Evolutionary conservation across 1,140 invertebrate genomes (phyloP).

Genomic region (Trachymyrmex cornetzi): DNA sequence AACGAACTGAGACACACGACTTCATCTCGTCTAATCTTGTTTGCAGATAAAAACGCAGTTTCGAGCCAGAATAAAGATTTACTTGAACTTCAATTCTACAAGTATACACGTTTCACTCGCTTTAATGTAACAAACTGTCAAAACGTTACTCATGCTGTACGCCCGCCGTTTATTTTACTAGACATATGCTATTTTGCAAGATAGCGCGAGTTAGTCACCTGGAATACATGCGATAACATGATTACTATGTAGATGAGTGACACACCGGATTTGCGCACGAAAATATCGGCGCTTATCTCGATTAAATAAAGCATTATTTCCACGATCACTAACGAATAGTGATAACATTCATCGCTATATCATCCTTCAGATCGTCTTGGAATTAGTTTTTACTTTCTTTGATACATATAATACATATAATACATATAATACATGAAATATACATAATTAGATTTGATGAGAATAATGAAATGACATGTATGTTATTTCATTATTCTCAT

Average conservation of each 20-base stretch:
- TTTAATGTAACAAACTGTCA: conserved; percentile 25
- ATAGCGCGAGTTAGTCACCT: conserved; percentile 50
- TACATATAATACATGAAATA: too few relatives aligned
- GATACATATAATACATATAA: too few relatives aligned
- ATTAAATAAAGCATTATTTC: conserved; percentile 34
- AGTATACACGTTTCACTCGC: too few relatives aligned
- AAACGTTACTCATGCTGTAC: background rate
- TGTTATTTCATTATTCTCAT: background rate
- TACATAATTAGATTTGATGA: too few relatives aligned
- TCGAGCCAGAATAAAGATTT: background rate
- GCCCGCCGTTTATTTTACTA: conserved; percentile 14
- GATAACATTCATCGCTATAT: background rate
- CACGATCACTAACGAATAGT: background rate
- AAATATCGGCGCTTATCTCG: conserved; percentile 22
- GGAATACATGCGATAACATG: conserved; percentile 46
- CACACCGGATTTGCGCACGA: conserved; percentile 7
- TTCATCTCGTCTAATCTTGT: background rate
- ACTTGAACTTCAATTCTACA: conserved; percentile 7
- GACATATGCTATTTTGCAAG: conserved; percentile 31
- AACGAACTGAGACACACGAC: background rate
- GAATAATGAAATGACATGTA: too few relatives aligned
- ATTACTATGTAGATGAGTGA: conserved; percentile 40
- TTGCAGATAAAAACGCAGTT: background rate
- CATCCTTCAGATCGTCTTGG: background rate
- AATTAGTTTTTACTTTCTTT: background rate